Evolutionary conservation across 2,113 vertebrate genomes (phyloP), one percentile per base, ranked within the genome.

Genomic region (Oophaga pumilio): DNA sequence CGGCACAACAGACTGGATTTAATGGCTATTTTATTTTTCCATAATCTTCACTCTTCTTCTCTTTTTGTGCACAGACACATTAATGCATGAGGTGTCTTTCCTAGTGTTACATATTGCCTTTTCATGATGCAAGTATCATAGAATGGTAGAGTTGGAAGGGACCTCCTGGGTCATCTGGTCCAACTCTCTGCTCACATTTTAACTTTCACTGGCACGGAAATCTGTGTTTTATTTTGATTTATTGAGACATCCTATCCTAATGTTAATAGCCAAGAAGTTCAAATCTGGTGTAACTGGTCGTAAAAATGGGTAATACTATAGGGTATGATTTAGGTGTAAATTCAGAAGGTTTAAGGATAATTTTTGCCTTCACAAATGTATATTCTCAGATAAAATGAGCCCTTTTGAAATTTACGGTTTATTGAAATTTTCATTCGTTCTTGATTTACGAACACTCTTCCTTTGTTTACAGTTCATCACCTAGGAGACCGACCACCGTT

Each of bases 101-200:
- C 49, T 14, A 6, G 7, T 15, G 50, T n/a, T 56, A 1, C 49
- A 53, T 13, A 49, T n/a, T 57, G 52, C n/a, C n/a, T 12, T 78
- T 78, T 78, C n/a, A 15, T 79, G 76, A 57, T 26, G 52, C 53
- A 28, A 56, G 53, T 57, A 24, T 57, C 76, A 78, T 53, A n/a
- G n/a, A n/a, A n/a, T n/a, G n/a, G n/a, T n/a, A n/a, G n/a, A n/a
- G n/a, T n/a, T n/a, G n/a, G n/a, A n/a, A n/a, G n/a, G n/a, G n/a
- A n/a, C n/a, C n/a, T n/a, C n/a, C n/a, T n/a, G n/a, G n/a, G n/a
- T n/a, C n/a, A n/a, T n/a, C n/a, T n/a, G n/a, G n/a, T n/a, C n/a
- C n/a, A n/a, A n/a, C n/a, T n/a, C n/a, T n/a, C n/a, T n/a, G n/a
- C n/a, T n/a, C n/a, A 43, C 33, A 43, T 43, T 43, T 43, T 43